Evolutionary conservation across 2,888 invertebrate genomes (phyloP).

Genomic region (Tenthredo distinguenda): DNA sequence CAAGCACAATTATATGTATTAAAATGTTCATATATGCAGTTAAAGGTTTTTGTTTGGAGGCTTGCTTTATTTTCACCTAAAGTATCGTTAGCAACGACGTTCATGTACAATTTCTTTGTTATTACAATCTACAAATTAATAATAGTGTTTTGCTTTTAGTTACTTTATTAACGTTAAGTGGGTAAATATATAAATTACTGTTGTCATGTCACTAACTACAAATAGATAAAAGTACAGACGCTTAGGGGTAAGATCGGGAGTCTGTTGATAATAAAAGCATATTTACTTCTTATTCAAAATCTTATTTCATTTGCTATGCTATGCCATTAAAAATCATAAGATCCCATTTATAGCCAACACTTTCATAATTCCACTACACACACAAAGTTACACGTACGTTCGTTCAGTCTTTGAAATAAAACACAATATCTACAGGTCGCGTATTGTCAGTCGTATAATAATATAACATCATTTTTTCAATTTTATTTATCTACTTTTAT

Average conservation of each 20-base stretch:
- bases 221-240: slow-evolving; percentile 73
- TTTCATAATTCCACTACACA: slow-evolving; percentile 58
- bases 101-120: slow-evolving; percentile 49
- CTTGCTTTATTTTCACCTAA: slow-evolving; percentile 51
- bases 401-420: slow-evolving; percentile 72
- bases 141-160: slow-evolving; percentile 64
- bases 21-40: slow-evolving; percentile 12
- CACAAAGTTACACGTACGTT: slow-evolving; percentile 60
- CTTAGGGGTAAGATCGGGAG: slow-evolving; percentile 64
- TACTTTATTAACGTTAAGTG: slow-evolving; percentile 71
- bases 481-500: slow-evolving; percentile 2
- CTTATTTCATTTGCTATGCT: slow-evolving; percentile 21
- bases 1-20: slow-evolving; percentile 1
- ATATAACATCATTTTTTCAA: slow-evolving; percentile 54
- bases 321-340: slow-evolving; percentile 36
- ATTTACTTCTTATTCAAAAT: slow-evolving; percentile 17
- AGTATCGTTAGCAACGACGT: slow-evolving; percentile 50
- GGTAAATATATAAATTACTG: slow-evolving; percentile 74
- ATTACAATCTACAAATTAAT: slow-evolving; percentile 49
- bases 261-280: slow-evolving; percentile 60
- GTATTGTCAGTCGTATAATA: slow-evolving; percentile 69
- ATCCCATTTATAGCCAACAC: slow-evolving; percentile 45
- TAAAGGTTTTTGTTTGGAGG: slow-evolving; percentile 40
- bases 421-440: slow-evolving; percentile 69
- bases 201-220: slow-evolving; percentile 74